Base-by-base conservation (phyloP, 2,113 vertebrate genomes). In the Nesoenas mayeri region DNA sequence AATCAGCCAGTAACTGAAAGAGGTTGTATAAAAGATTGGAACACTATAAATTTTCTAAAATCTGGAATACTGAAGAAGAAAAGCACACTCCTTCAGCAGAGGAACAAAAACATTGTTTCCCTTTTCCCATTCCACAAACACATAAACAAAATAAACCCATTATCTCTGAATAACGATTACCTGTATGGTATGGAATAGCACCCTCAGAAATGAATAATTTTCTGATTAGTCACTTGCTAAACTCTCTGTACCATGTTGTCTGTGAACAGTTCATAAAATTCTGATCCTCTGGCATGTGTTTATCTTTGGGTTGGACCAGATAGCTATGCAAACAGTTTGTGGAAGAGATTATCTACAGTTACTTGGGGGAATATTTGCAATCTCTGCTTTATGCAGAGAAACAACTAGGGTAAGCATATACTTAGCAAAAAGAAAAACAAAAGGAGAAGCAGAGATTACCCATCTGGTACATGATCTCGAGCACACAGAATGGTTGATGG, bases 261-360 rank as follows among this genome's bases (percentile, higher is more conserved):
- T 50, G 17, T 78, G 85, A 70, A 66, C 84, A 66, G 36, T 64
- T 90, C 91, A 75, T 42, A 92, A 96, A 97, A 95, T 61, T 80
- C 53, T 64, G 69, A 83, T 70, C 61, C 50, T 97, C 51, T 78
- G 93, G 66, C 96, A 95, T 89, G 53, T 90, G 65, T 94, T 97
- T 93, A 58, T 85, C 96, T 29, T 95, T 89, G 79, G 60, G 31
- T 50, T 92, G 86, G 69, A 95, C 72, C 71, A 91, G 62, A 32
- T 38, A 92, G 60, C 51, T 94, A 91, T 85, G 47, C 84, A 92
- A 96, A 95, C 40, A 96, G 77, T 91, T 93, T 96, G 84, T 77
- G 95, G 72, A 94, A 93, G 34, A 83, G 62, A 95, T 88, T 95
- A 85, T 62, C 81, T 84, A n/a, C 66, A 81, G 40, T 91, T 90